A percentile compares a stretch with the other conserved stretches of the same genome.
Conservation (phyloP, 1,140 invertebrate genomes). For the Octopus bimaculoides region DNA sequence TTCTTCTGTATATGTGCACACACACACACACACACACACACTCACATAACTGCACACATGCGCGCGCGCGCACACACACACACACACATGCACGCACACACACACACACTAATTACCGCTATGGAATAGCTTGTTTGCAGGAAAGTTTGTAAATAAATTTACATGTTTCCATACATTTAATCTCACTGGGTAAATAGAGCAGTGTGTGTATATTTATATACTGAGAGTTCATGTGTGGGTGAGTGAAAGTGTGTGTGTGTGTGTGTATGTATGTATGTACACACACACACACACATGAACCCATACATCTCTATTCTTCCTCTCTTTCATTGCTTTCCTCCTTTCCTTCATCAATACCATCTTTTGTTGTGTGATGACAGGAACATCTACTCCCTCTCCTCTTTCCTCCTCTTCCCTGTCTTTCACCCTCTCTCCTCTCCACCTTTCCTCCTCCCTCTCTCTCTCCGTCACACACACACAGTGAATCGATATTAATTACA, state of each 20-base stretch:
- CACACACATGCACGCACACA: too few species aligned
- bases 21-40: too few species aligned
- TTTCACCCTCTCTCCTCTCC: background rate
- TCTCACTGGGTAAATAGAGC: too few species aligned
- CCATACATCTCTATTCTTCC: background rate
- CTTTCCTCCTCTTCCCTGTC: background rate
- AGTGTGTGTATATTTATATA: too few species aligned
- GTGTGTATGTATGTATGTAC: slow-evolving; percentile 1
- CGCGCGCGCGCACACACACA: too few species aligned
- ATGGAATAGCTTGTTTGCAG: too few species aligned
- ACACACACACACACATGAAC: background rate
- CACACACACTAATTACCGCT: too few species aligned
- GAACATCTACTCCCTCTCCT: background rate
- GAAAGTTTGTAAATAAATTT: too few species aligned
- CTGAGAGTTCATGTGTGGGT: background rate
- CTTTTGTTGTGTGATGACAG: background rate
- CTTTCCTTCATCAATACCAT: background rate
- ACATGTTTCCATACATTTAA: too few species aligned
- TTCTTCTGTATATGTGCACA: too few species aligned
- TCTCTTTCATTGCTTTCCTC: background rate
- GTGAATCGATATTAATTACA: background rate
- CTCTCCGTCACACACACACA: background rate
- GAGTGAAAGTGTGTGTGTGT: background rate
- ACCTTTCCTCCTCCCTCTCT: background rate
- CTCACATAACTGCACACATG: too few species aligned